Evolutionary conservation across 1,140 invertebrate genomes (phyloP).

Genomic region (Drosophila tropicalis): DNA sequence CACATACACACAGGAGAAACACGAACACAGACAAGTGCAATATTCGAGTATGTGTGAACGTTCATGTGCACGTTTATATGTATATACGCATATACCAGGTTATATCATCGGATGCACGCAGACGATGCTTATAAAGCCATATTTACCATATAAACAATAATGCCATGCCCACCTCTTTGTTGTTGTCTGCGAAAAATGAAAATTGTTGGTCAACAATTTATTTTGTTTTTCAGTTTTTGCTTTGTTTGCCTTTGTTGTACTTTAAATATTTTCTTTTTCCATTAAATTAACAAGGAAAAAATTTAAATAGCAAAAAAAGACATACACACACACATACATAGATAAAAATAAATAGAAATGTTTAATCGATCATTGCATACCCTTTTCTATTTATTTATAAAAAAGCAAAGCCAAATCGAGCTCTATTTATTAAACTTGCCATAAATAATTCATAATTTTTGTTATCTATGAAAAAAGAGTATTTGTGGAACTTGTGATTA

Average conservation of each 20-base stretch:
- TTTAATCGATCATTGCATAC: neutral
- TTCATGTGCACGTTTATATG: too few species aligned
- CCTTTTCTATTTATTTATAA: too few species aligned
- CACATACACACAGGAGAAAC: conserved; percentile 55
- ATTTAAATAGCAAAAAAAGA: neutral
- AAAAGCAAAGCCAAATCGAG: too few species aligned
- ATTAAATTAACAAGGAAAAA: conserved; percentile 2
- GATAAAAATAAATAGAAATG: neutral
- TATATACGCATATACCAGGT: conserved; percentile 5
- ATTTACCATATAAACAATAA: conserved; percentile 33
- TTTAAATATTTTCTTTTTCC: conserved; percentile 43
- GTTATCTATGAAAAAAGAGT: too few species aligned
- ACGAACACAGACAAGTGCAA: conserved; percentile 1
- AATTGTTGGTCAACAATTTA: conserved; percentile 27
- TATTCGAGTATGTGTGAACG: neutral
- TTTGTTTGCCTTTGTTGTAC: conserved; percentile 38
- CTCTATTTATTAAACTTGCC: too few species aligned
- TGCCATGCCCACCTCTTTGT: conserved; percentile 32
- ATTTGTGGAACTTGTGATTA: neutral
- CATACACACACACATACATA: too few species aligned
- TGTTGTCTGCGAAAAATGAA: conserved; percentile 28
- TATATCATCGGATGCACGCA: conserved; percentile 16
- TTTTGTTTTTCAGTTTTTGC: conserved; percentile 36
- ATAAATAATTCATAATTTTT: too few species aligned
- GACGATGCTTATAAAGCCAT: conserved; percentile 27